phyloP scores from a whole-genome alignment of 1,140 invertebrate genomes.

The Trichonephila clavipes region DNA sequence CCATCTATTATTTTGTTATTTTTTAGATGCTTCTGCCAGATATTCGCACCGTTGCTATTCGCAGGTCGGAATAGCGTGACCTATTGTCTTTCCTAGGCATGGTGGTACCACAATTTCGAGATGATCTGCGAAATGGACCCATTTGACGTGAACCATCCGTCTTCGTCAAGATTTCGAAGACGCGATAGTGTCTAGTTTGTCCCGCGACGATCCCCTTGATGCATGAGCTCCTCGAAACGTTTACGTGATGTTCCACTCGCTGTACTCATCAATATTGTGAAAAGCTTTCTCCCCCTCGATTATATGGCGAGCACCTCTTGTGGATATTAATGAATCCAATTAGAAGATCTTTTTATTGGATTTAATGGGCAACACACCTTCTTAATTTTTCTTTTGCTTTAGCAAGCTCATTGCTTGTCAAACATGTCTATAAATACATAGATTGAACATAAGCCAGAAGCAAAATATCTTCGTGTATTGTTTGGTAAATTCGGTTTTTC shows the following conservation, averaged over 20 bases:
- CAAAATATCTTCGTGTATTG: neutral
- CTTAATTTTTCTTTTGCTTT: neutral
- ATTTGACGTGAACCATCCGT: slow-evolving; percentile 24
- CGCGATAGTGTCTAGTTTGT: slow-evolving; percentile 39
- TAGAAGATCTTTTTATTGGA: slow-evolving; percentile 6
- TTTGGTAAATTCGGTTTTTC: too few species aligned
- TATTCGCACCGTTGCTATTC: slow-evolving; percentile 20
- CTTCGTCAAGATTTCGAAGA: slow-evolving; percentile 44
- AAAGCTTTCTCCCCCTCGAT: neutral
- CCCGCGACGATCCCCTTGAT: neutral
- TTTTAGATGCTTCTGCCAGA: slow-evolving; percentile 19
- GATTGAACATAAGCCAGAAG: neutral
- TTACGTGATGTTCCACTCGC: neutral
- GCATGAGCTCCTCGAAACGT: neutral
- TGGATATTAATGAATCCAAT: slow-evolving; percentile 22
- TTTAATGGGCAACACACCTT: neutral
- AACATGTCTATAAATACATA: neutral
- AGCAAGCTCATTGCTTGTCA: neutral
- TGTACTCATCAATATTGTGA: slow-evolving; percentile 17
- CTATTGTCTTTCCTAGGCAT: slow-evolving; percentile 7
- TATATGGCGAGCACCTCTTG: neutral
- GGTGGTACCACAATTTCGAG: neutral
- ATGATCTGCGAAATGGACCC: slow-evolving; percentile 4
- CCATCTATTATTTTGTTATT: slow-evolving; percentile 12
- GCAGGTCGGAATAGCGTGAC: slow-evolving; percentile 34